Evolutionary conservation across 2,888 invertebrate genomes (phyloP).

Genomic region (Dinocampus coccinellae): DNA sequence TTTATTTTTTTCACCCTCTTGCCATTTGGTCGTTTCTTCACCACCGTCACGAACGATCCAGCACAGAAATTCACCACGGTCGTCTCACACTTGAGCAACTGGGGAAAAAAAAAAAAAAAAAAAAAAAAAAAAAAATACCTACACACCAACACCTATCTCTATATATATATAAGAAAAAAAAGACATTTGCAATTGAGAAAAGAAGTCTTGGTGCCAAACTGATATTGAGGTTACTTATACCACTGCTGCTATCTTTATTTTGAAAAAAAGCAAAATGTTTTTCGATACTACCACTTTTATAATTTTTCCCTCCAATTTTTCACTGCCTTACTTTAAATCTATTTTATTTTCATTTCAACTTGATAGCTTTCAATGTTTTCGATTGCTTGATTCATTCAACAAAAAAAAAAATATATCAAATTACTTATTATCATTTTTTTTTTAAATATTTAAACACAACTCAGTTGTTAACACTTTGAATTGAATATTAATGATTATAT

Average conservation of each 20-base stretch:
- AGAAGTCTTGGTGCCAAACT: background rate
- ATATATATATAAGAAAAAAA: background rate
- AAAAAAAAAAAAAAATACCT: no score
- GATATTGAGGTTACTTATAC: constrained; percentile 17
- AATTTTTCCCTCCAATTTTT: background rate
- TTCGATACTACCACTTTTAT: constrained; percentile 5
- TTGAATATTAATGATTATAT: no score
- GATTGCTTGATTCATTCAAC: background rate
- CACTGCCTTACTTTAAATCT: background rate
- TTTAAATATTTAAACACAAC: no score
- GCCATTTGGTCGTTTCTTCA: background rate
- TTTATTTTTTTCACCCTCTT: background rate
- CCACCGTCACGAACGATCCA: background rate
- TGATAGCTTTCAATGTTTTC: background rate
- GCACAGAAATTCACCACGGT: constrained; percentile 9
- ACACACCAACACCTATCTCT: no score
- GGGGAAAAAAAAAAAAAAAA: background rate
- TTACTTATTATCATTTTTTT: no score
- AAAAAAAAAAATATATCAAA: no score
- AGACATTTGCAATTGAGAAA: constrained; percentile 22
- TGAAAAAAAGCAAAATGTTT: background rate
- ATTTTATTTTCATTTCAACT: background rate
- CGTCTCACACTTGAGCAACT: background rate
- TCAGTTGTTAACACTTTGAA: no score
- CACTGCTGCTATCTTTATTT: background rate